Percentiles rank a stretch among this genome's conserved stretches.
Evolutionary conservation across 2,113 vertebrate species (phyloP).

Genomic region (Chiloscyllium plagiosum): DNA sequence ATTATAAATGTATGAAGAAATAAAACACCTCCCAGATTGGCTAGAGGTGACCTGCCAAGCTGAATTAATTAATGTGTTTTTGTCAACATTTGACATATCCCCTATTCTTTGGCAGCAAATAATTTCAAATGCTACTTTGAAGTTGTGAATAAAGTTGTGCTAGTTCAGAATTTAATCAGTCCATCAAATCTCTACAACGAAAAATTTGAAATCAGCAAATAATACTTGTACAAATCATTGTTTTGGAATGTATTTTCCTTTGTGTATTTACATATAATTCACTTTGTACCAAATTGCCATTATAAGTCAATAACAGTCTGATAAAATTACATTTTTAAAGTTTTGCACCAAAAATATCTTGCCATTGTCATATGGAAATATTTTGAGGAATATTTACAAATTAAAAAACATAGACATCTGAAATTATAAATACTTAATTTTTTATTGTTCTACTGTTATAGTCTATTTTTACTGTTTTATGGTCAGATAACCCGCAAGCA

Average conservation of each 20-base stretch:
- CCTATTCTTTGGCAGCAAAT: not conserved
- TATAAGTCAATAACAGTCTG: not conserved
- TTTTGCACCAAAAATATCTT: not conserved
- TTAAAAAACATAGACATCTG: not conserved
- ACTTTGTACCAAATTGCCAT: not conserved
- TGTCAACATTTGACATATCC: not conserved
- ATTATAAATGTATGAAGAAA: not conserved
- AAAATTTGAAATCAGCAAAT: constrained; percentile 2
- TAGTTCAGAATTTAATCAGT: not conserved
- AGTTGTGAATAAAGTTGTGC: not conserved
- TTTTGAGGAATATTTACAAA: not conserved
- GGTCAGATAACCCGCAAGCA: not conserved
- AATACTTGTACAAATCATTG: not conserved
- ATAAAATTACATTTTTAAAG: not conserved
- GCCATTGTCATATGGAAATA: not conserved
- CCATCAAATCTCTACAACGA: not conserved
- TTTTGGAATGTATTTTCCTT: not conserved
- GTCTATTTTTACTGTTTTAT: not conserved
- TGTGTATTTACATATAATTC: not conserved
- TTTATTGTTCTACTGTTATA: not conserved
- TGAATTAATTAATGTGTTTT: not conserved
- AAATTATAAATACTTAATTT: not conserved
- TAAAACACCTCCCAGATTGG: not conserved
- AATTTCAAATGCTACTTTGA: not conserved
- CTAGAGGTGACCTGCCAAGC: not conserved